These are phyloP conservation scores for Drosophila equinoxialis DNA, from an alignment of 1,140 invertebrate species.

Conservation along the genomic window DNA sequence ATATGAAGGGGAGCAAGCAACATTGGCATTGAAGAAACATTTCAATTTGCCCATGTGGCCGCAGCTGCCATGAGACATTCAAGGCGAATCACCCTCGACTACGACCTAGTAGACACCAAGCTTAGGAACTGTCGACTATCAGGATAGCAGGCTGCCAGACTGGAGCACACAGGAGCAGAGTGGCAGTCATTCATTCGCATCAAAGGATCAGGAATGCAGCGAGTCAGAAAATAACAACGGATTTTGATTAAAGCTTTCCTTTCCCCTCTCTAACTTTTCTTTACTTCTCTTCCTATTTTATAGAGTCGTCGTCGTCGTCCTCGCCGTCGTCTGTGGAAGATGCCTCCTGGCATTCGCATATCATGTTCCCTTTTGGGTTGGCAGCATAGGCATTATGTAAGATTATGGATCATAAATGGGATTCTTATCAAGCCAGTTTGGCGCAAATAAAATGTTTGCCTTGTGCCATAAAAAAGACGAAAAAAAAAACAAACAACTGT, in stretches of 20 bases:
- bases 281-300: slow-evolving; percentile 44
- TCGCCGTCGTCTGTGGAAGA: slow-evolving; percentile 45
- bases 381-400: slow-evolving; percentile 74
- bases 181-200: slow-evolving; percentile 78
- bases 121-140: slow-evolving; percentile 28
- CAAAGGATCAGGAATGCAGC: slow-evolving; percentile 83
- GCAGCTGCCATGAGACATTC: slow-evolving; percentile 36
- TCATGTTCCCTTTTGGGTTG: slow-evolving; percentile 68
- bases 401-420: slow-evolving; percentile 83
- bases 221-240: slow-evolving; percentile 84
- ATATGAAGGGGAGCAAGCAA: slow-evolving; percentile 15
- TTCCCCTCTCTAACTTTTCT: slow-evolving; percentile 16
- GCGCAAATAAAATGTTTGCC: slow-evolving; percentile 31
- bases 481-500: neutral
- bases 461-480: slow-evolving; percentile 2
- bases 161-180: slow-evolving; percentile 20
- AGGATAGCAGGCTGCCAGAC: neutral
- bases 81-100: slow-evolving; percentile 53
- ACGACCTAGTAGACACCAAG: slow-evolving; percentile 39
- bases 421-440: slow-evolving; percentile 72
- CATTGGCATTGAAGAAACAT: slow-evolving; percentile 75
- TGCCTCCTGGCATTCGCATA: slow-evolving; percentile 9
- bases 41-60: slow-evolving; percentile 81
- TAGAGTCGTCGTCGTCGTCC: slow-evolving; percentile 64
- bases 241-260: slow-evolving; percentile 83